A percentile compares a stretch with the other conserved stretches of the same genome.
Evolutionary conservation across 1,140 invertebrate species (phyloP).

Genomic region (Calephelis nemesis): DNA sequence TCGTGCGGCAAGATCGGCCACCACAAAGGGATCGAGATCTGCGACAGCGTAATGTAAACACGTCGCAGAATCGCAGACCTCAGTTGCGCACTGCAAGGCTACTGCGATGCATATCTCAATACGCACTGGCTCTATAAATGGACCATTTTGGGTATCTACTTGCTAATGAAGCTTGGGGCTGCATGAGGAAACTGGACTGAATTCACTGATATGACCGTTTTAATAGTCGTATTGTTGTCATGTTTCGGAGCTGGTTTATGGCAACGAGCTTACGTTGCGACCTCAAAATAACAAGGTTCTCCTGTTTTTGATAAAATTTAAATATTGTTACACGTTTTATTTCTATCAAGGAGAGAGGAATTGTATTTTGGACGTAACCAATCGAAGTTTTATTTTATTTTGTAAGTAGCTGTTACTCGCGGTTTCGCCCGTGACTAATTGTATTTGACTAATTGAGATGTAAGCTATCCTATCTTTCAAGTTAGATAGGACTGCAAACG

Average conservation of each 20-base stretch:
- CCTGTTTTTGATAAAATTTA: too few species aligned
- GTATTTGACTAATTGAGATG: too few species aligned
- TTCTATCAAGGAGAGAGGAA: too few species aligned
- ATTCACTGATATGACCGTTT: slow-evolving; percentile 58
- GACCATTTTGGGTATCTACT: slow-evolving; percentile 71
- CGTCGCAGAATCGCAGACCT: slow-evolving; percentile 51
- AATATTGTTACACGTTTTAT: too few species aligned
- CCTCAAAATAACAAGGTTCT: slow-evolving; percentile 13
- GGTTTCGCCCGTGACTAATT: too few species aligned
- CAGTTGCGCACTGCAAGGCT: slow-evolving; percentile 50
- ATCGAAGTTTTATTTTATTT: too few species aligned
- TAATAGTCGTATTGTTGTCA: slow-evolving; percentile 55
- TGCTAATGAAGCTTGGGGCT: slow-evolving; percentile 67
- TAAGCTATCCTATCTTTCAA: too few species aligned
- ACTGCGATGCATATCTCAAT: slow-evolving; percentile 68
- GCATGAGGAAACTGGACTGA: slow-evolving; percentile 59
- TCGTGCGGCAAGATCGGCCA: slow-evolving; percentile 58
- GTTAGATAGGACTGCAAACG: too few species aligned
- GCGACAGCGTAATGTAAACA: slow-evolving; percentile 61
- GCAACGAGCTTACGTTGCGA: slow-evolving; percentile 32
- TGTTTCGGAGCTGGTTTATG: slow-evolving; percentile 50
- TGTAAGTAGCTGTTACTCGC: too few species aligned
- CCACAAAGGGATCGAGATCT: slow-evolving; percentile 72
- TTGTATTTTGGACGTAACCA: too few species aligned
- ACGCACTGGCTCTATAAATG: slow-evolving; percentile 64